Conservation (phyloP, 2,113 vertebrate genomes). For the Lethenteron reissneri region DNA sequence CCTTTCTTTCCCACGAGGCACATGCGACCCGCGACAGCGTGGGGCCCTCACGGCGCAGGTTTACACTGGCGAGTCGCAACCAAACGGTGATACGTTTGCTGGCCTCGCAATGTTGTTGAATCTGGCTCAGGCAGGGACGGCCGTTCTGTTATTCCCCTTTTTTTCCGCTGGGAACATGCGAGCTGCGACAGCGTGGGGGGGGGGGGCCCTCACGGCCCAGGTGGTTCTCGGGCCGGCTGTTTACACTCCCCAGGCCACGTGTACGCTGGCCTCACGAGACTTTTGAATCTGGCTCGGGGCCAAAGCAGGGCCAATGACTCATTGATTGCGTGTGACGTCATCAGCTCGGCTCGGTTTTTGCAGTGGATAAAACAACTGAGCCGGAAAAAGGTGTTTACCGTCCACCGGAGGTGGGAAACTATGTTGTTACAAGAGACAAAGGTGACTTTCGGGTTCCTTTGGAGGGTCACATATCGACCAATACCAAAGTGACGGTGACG, state of each 20-base stretch:
- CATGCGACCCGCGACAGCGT: background rate
- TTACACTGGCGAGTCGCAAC: background rate
- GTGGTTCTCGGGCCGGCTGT: background rate
- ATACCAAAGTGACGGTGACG: too few relatives aligned
- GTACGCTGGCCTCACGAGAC: background rate
- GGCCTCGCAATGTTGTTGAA: background rate
- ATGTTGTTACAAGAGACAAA: too few relatives aligned
- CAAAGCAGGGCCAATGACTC: too few relatives aligned
- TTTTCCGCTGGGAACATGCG: background rate
- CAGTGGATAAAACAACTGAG: too few relatives aligned
- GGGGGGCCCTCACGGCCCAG: background rate
- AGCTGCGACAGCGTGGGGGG: too few relatives aligned
- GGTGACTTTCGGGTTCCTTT: too few relatives aligned
- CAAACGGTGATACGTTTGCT: conserved; percentile 1
- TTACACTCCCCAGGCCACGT: background rate
- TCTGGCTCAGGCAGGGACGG: background rate
- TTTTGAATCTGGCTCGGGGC: too few relatives aligned
- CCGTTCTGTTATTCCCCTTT: background rate
- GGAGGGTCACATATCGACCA: too few relatives aligned
- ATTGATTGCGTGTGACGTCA: too few relatives aligned
- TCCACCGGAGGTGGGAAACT: too few relatives aligned
- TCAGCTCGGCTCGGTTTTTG: too few relatives aligned
- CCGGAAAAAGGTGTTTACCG: too few relatives aligned
- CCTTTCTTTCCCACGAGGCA: background rate
- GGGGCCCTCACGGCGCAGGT: background rate